Conservation (phyloP, 2,888 invertebrate genomes). For the Quadroppia sp. region DNA sequence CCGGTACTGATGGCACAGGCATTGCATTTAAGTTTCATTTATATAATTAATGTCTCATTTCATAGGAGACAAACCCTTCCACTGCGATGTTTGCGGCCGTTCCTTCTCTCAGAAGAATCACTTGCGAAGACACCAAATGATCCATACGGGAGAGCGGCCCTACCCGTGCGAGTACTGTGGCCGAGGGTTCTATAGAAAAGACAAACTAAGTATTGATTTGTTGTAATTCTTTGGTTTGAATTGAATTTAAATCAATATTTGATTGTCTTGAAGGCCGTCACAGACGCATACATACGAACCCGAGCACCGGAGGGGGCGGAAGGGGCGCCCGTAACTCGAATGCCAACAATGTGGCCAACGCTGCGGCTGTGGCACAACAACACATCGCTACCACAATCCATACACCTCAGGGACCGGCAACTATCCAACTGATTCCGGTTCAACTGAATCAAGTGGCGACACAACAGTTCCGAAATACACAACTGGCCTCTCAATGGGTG, state of each 20-base stretch:
- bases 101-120: constrained; percentile 50
- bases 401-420: constrained; percentile 33
- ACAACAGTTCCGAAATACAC: constrained; percentile 22
- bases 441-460: constrained; percentile 42
- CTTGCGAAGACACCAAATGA: constrained; percentile 49
- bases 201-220: constrained; percentile 47
- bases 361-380: constrained; percentile 9
- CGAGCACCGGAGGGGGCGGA: constrained; percentile 27
- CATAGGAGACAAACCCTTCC: constrained; percentile 48
- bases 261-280: constrained; percentile 40
- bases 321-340: constrained; percentile 32
- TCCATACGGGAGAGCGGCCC: constrained; percentile 49
- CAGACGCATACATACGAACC: constrained; percentile 43
- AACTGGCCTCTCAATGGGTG: neutral
- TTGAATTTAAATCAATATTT: neutral
- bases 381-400: constrained; percentile 38
- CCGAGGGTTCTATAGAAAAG: constrained; percentile 49
- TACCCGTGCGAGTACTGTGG: constrained; percentile 49
- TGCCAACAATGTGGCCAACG: constrained; percentile 29
- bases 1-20: constrained; percentile 41
- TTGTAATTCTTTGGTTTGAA: neutral
- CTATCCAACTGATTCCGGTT: constrained; percentile 44
- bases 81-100: constrained; percentile 49
- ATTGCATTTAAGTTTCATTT: neutral
- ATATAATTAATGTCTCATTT: neutral